phyloP scores from a whole-genome alignment of 1,140 invertebrate species.

The Sipha flava region DNA sequence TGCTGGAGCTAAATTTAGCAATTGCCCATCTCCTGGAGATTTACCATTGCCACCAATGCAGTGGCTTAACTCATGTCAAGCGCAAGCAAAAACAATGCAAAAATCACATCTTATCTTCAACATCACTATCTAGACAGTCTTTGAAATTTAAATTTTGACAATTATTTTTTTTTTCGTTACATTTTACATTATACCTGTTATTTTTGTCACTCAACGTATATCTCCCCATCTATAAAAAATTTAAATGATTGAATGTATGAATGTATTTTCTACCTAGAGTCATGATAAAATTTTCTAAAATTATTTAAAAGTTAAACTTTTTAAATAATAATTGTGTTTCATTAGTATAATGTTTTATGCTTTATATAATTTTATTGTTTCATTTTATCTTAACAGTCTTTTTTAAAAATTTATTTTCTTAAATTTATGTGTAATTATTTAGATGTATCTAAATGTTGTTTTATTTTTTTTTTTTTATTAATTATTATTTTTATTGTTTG shows the following conservation, averaged over 20 bases:
- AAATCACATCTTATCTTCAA: conserved; percentile 1
- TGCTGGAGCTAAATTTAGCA: conserved; percentile 22
- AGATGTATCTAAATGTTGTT: not conserved
- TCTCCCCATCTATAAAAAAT: not conserved
- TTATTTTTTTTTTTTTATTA: not conserved
- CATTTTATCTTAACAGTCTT: not conserved
- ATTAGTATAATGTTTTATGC: not conserved
- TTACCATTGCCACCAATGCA: conserved; percentile 20
- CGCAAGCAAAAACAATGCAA: not conserved
- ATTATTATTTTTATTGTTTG: not conserved
- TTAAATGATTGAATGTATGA: not conserved
- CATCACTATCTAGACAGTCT: conserved; percentile 4
- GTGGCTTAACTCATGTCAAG: conserved; percentile 16
- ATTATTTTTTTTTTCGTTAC: not conserved
- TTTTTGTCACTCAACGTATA: not conserved
- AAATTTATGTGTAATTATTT: not conserved
- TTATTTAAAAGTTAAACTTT: not conserved
- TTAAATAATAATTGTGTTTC: too few relatives aligned
- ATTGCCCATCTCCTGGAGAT: conserved; percentile 8
- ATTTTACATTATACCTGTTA: not conserved
- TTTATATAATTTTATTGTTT: not conserved
- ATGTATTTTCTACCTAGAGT: not conserved
- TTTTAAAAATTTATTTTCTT: not conserved
- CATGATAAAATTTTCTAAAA: not conserved
- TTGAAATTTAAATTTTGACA: not conserved